Evolutionary conservation across 2,888 invertebrate genomes (phyloP), one percentile per base, ranked within the genome.

Genomic region (Epistrophella euchroma): DNA sequence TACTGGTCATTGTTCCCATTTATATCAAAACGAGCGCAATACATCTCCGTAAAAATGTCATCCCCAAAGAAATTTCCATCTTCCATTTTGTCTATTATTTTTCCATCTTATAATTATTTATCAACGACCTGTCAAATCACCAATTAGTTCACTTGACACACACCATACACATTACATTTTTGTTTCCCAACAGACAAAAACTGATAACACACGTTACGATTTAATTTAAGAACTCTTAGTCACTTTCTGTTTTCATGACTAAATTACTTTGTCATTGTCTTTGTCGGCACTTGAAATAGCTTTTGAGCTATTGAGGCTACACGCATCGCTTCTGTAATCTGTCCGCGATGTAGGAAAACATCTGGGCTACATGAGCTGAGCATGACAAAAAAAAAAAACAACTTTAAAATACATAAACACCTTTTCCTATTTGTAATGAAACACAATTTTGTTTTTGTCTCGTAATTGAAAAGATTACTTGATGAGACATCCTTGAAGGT

Each of bases 181-280:
- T 11, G 32, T 40, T 62, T 43, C 10, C 11, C 17, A 25, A 9
- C 28, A 45, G 25, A 64, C 47, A 43, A 58, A 43, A 58, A 50
- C 55, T 58, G 82, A 73, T 74, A 68, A 60, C 62, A 70, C 78
- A 17, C n/a, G n/a, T 66, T 62, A 52, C 62, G 74, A 74, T 83
- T 83, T 79, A 79, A 71, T 73, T 78, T 83, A 73, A 70, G 68
- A 78, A 73, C 78, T 40, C 66, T 83, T 72, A 68, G 73, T 83
- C 83, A 84, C 43, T 71, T 35, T 55, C 2, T 37, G 45, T 78
- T 73, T 70, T 70, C 62, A 70, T 84, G 79, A 84, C 74, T 84
- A 74, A 79, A 83, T 77, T 70, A 64, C 70, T 74, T 52, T 52
- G 52, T 52, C 83, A 78, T 72, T 72, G 68, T 56, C 66, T 58